Base-by-base conservation (phyloP, 2,888 invertebrate species). In the Leucoptera coffeella region DNA sequence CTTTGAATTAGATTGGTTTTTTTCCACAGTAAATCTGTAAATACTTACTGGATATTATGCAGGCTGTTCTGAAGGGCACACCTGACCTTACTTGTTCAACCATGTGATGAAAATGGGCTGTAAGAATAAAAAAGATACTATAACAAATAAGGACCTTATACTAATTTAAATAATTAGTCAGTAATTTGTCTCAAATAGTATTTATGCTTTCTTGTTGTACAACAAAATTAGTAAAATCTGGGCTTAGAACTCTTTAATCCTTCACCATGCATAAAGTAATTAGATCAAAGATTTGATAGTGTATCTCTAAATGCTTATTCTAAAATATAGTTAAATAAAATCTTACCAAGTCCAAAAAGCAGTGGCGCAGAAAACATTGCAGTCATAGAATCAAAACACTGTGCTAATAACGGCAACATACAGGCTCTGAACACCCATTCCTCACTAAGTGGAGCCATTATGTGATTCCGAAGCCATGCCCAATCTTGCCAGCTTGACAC, bases 361-460 rank as follows among this genome's bases (percentile, higher is more conserved):
- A 95, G 49, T 2, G 95, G 93, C 36, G 88, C 88, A 33, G 90
- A 72, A 41, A 92, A 82, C 23, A 94, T 79, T 12, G 90, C 85
- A 30, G 75, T 76, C 15, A 77, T 54, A 0, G 86, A 85, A 14
- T 77, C 62, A 39, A 91, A 81, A 45, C 87, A 86, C 45, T 92
- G 89, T 36, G 92, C 58, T 22, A 96, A 67, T 21, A 95, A 53
- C 4, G 95, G 93, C 59, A 95, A 72, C 91, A 96, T 94, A 47
- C 94, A 95, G 2, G 93, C 90, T 36, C 96, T 74, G 59, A 92
- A 96, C 5, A 92, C 91, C 72, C 94, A 91, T 55, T 96, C 96
- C 58, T 96, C 96, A 30, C 93, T 89, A 26, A 95, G 52, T 0
- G 95, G 96, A 1, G 94, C 94, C 40, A 94, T 85, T 14, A 94